Base-by-base conservation (phyloP, 2,113 vertebrate genomes). In the Chaetodon trifascialis region DNA sequence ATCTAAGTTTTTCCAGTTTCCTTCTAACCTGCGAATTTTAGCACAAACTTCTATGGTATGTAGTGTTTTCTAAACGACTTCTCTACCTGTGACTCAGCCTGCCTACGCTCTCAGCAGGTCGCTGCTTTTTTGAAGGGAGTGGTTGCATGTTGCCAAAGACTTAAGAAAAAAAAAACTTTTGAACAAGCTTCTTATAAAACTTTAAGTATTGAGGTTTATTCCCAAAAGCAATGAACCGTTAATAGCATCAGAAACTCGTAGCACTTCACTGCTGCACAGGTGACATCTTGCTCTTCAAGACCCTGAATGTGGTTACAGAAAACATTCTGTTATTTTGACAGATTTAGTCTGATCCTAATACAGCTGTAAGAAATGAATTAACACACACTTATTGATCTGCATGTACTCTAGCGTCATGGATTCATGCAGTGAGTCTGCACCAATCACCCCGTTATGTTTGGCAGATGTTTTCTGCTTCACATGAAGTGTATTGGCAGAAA, bases 71-170 rank as follows among this genome's bases (percentile, higher is more conserved):
- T 67, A 52, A 54, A 7, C 55, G 0, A 62, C 11, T 55, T 73
- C 14, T 36, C 25, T 21, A 23, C 15, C 38, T 38, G 25, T 68
- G 69, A 58, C 47, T 71, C 72, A 69, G 76, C 38, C 51, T 36
- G 14, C 66, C 58, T 38, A 75, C 70, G 12, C 71, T 58, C 58
- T 65, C 71, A 75, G 76, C 64, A 79, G 70, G 69, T 54, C 11
- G 42, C 62, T 54, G 46, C 14, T 42, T 65, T 80, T 80, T n/a
- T 75, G 11, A 58, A 64, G 14, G 54, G 17, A 64, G 30, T 34
- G 23, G 34, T 34, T 65, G 34, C 30, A 38, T 42, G 25, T 65
- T 46, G 25, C 40, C 38, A 56, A 78, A 68, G 62, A 38, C 19
- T 46, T 52, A 2, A 12, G 49, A 3, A 55, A n/a, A 14, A n/a